Evolutionary conservation across 2,113 vertebrate genomes (phyloP).

Genomic region (Brachyhypopomus occidentalis): DNA sequence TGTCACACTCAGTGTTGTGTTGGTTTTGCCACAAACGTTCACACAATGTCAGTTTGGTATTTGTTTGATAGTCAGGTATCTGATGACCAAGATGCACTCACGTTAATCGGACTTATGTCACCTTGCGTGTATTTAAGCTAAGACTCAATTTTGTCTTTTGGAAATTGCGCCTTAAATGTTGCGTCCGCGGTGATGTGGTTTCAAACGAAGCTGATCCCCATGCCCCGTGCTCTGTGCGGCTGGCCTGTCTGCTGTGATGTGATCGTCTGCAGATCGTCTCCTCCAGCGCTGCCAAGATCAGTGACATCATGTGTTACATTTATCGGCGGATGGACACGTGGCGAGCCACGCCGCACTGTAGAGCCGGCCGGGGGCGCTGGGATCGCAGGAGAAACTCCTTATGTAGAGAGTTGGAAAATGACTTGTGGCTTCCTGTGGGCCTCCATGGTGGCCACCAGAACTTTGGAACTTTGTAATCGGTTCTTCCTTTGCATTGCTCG

Average conservation of each 20-base stretch:
- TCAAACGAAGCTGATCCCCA: too few relatives aligned
- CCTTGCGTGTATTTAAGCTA: too few relatives aligned
- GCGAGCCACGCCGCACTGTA: conserved; percentile 56
- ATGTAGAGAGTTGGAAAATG: conserved; percentile 74
- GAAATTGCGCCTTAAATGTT: too few relatives aligned
- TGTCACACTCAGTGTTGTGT: background rate
- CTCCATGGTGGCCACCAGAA: conserved; percentile 59
- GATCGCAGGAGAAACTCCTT: conserved; percentile 73
- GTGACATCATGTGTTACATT: conserved; percentile 74
- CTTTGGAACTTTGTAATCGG: conserved; percentile 24
- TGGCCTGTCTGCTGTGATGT: conserved; percentile 21
- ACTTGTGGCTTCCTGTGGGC: conserved; percentile 75
- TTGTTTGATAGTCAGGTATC: too few relatives aligned
- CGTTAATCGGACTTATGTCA: too few relatives aligned
- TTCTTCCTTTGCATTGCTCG: background rate
- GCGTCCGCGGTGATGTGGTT: too few relatives aligned
- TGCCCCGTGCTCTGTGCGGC: conserved; percentile 16
- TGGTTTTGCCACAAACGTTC: background rate
- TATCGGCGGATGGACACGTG: conserved; percentile 63
- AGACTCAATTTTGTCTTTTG: too few relatives aligned
- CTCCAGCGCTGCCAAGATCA: conserved; percentile 57
- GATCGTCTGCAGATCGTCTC: conserved; percentile 44
- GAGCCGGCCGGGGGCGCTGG: conserved; percentile 65
- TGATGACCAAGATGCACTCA: too few relatives aligned
- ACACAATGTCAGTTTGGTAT: too few relatives aligned